Percentiles rank a stretch among this genome's conserved stretches.
Conservation (phyloP, 2,888 invertebrate genomes). For the Heliconius erato region DNA sequence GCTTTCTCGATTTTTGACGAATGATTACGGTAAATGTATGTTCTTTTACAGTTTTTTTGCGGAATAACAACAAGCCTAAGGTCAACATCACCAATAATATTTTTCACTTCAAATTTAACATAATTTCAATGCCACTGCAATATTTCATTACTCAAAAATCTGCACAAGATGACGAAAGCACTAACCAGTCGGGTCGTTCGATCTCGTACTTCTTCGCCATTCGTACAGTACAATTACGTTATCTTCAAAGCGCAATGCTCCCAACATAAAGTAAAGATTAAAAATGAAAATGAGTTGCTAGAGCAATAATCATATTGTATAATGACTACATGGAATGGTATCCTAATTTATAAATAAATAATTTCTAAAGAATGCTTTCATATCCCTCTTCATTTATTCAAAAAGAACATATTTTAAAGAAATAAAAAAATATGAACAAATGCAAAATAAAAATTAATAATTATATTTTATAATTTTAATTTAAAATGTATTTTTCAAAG, state of each 20-base stretch:
- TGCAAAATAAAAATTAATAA: too few relatives aligned
- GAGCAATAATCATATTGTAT: not conserved
- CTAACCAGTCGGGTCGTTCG: slow-evolving; percentile 49
- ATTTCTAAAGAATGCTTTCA: not conserved
- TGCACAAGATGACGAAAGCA: slow-evolving; percentile 65
- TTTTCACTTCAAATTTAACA: slow-evolving; percentile 77
- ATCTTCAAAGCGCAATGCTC: slow-evolving; percentile 21
- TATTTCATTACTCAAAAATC: slow-evolving; percentile 33
- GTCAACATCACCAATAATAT: slow-evolving; percentile 84
- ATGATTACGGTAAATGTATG: slow-evolving; percentile 83
- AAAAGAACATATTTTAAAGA: too few relatives aligned
- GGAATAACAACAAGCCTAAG: slow-evolving; percentile 78
- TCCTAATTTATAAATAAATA: not conserved
- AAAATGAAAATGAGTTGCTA: slow-evolving; percentile 21
- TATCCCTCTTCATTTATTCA: not conserved
- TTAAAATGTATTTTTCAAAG: too few relatives aligned
- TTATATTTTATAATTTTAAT: too few relatives aligned
- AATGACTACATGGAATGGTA: not conserved
- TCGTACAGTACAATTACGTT: slow-evolving; percentile 30
- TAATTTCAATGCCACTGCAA: slow-evolving; percentile 67
- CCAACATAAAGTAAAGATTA: slow-evolving; percentile 35
- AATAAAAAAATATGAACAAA: too few relatives aligned
- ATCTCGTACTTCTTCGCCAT: slow-evolving; percentile 43
- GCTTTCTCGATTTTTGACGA: slow-evolving; percentile 94
- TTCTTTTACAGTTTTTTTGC: slow-evolving; percentile 78